Evolutionary conservation across 2,113 vertebrate species (phyloP), one percentile per base, ranked within the genome.

Genomic region (Syngnathus scovelli): DNA sequence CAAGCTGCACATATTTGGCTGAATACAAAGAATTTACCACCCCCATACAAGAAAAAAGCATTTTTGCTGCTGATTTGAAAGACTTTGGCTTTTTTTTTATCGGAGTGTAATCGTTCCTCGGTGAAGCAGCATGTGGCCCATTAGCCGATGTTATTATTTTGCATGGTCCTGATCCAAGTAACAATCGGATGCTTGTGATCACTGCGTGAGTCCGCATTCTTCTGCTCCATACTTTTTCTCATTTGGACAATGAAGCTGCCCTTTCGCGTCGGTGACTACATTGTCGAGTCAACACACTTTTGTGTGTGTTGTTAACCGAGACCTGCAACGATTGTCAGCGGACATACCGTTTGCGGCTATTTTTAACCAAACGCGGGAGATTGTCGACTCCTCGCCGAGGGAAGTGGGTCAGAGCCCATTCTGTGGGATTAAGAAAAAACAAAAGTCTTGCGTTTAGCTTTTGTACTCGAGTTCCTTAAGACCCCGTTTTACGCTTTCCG

Each of bases 391-490:
- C 51, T 64, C 23, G 77, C 54, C 7, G 15, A 82, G 70, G 64
- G 81, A 89, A 87, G 78, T 88, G 83, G 88, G 85, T 88, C 85
- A 88, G 74, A 63, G 23, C 67, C 68, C 71, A 78, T 79, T 80
- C 80, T 67, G 74, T 83, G 76, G 64, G 55, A 77, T 69, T 78
- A 74, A 61, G 64, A 52, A 74, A 67, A 68, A 78, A 79, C 82
- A 76, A 81, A 79, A 82, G 63, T 76, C 66, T 66, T 33, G 33
- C 54, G 33, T 15, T 27, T 33, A 6, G 27, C 21, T 56, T 56
- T 10, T 0, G 10, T 52, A 9, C n/a, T 52, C 51, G 8, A 10
- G 51, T 52, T 52, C 13, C 52, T 33, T 23, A 16, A 56, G 27
- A 54, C 44, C 44, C 7, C 4, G 21, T 23, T 54, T 23, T 54